Evolutionary conservation across 2,797 vertebrate species (phyloP), one percentile per base, ranked within the genome.

Genomic region (Prunella strophiata): DNA sequence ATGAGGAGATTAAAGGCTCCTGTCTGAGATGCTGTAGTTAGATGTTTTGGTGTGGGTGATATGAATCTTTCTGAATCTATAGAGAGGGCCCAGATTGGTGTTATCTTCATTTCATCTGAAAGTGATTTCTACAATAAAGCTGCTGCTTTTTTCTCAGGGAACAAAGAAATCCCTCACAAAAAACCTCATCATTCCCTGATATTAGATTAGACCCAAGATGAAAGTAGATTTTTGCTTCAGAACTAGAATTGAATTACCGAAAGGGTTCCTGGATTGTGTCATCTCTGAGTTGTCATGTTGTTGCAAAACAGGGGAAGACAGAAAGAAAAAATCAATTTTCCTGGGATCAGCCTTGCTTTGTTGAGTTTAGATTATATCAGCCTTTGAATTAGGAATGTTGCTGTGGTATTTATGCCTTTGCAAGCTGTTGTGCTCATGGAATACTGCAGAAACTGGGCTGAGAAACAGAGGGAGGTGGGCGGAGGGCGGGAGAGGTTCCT

Each of bases 211-310:
- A 75, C 26, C 61, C 5, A 3, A 79, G 58, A 93, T 89, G 68
- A 92, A 93, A 93, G 82, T 81, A 78, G 61, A 59, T 32, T 93
- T 89, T 91, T 89, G 58, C 87, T 94, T 88, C 51, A 72, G 82
- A 92, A 75, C 52, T 70, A 75, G 66, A 93, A 97, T 51, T 91
- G 78, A 95, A 91, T 96, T 96, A 89, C 78, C 84, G 87, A 91
- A 85, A 54, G 34, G 15, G 40, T 66, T 93, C 76, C 76, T 95
- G 94, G 85, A 81, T 55, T 89, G 43, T 93, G 65, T 94, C 85
- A 58, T 92, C 79, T 80, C 51, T 40, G 66, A 73, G 32, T 90
- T 93, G 63, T 85, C 66, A 52, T 68, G 21, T 88, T 89, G 50
- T 73, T 1, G 4, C 68, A 75, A 74, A 87, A 77, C 27, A 83